phyloP scores from a whole-genome alignment of 2,888 invertebrate species.

The Cosmorhoe ocellata region DNA sequence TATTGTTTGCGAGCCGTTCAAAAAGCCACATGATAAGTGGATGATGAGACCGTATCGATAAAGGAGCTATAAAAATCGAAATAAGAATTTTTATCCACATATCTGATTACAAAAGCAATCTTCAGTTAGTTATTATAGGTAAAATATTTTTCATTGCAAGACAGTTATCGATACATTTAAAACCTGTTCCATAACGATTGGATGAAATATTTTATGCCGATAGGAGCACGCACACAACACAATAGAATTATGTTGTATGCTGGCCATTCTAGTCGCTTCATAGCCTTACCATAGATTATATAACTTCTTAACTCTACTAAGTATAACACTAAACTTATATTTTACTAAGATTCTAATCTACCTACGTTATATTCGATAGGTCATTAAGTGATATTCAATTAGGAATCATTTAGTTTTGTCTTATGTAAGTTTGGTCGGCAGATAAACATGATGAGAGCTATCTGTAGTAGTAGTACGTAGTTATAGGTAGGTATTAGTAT shows the following conservation, averaged over 20 bases:
- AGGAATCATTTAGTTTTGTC: too few relatives aligned
- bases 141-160: slow-evolving; percentile 6
- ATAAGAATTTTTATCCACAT: slow-evolving; percentile 7
- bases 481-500: neutral
- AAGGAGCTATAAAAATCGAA: slow-evolving; percentile 10
- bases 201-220: slow-evolving; percentile 18
- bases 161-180: slow-evolving; percentile 23
- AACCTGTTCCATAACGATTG: slow-evolving; percentile 22
- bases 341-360: too few relatives aligned
- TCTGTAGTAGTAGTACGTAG: neutral
- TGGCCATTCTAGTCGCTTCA: too few relatives aligned
- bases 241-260: too few relatives aligned
- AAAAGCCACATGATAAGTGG: neutral
- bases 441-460: neutral
- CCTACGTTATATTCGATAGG: too few relatives aligned
- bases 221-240: slow-evolving; percentile 4
- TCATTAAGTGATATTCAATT: too few relatives aligned
- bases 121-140: slow-evolving; percentile 7
- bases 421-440: too few relatives aligned
- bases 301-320: too few relatives aligned
- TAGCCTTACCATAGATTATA: too few relatives aligned
- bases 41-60: slow-evolving; percentile 1
- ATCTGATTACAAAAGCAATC: slow-evolving; percentile 18
- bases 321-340: too few relatives aligned
- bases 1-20: neutral